Conservation (phyloP, 2,113 vertebrate genomes). For the Ranitomeya imitator region DNA sequence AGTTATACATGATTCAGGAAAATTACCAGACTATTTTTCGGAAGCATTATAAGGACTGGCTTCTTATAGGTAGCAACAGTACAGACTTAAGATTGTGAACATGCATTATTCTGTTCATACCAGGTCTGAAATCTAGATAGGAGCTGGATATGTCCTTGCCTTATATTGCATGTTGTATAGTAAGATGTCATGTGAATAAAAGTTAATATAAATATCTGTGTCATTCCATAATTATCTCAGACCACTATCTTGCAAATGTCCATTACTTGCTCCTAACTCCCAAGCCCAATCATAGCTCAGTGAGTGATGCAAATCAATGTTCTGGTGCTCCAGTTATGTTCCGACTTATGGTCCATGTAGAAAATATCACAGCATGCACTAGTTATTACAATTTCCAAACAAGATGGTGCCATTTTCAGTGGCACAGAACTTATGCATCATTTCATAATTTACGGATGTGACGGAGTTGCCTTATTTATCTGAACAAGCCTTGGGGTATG, state of each 20-base stretch:
- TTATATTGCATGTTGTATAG: constrained; percentile 6
- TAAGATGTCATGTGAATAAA: not conserved
- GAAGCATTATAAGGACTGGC: not conserved
- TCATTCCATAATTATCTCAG: not conserved
- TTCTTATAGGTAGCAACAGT: not conserved
- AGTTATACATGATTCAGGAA: not conserved
- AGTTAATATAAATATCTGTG: not conserved
- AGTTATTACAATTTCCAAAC: too few species aligned
- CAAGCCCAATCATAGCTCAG: not conserved
- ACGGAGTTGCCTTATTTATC: too few species aligned
- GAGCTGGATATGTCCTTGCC: not conserved
- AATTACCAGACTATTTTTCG: constrained; percentile 5
- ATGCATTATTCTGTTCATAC: not conserved
- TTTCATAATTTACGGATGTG: too few species aligned
- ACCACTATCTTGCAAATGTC: not conserved
- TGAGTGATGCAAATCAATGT: not conserved
- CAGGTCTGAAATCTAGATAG: not conserved
- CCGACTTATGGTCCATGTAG: too few species aligned
- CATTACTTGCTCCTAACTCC: not conserved
- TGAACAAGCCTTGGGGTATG: too few species aligned
- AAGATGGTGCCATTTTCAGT: too few species aligned
- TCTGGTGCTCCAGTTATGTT: too few species aligned
- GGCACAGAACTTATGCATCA: too few species aligned
- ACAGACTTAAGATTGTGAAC: not conserved
- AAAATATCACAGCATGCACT: too few species aligned